phyloP scores from a whole-genome alignment of 2,888 invertebrate species.

The Drosophila lacicola region DNA sequence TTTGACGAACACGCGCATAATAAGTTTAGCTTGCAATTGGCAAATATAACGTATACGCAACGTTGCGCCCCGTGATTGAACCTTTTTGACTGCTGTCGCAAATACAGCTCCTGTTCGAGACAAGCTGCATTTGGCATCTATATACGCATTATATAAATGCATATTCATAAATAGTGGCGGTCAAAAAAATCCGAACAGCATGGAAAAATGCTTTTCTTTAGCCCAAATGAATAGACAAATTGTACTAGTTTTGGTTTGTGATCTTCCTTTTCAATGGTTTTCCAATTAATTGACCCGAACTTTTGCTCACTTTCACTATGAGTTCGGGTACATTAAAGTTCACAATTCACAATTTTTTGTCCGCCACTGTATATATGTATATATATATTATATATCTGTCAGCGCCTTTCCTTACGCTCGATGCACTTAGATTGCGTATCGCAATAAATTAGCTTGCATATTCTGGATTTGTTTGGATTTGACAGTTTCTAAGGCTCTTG shows the following conservation, averaged over 20 bases:
- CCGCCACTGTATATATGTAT: background rate
- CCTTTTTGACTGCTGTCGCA: background rate
- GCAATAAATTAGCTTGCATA: background rate
- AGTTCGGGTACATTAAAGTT: too few relatives aligned
- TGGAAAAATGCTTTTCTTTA: too few relatives aligned
- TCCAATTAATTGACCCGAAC: too few relatives aligned
- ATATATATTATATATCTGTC: background rate
- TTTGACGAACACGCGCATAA: too few relatives aligned
- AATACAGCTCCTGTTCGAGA: background rate
- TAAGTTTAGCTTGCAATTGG: background rate
- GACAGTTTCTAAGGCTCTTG: background rate
- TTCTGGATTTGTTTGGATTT: background rate
- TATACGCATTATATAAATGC: too few relatives aligned
- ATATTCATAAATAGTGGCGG: too few relatives aligned
- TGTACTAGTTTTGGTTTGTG: too few relatives aligned
- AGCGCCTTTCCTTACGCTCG: background rate
- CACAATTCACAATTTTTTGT: background rate
- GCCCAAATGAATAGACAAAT: too few relatives aligned
- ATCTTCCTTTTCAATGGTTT: too few relatives aligned
- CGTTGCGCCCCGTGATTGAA: constrained; percentile 8
- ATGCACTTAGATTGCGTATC: background rate
- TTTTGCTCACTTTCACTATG: too few relatives aligned
- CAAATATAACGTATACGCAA: constrained; percentile 27
- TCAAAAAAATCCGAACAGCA: too few relatives aligned
- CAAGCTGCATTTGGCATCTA: background rate